A percentile compares a stretch with the other conserved stretches of the same genome.
Conservation (phyloP, 2,888 invertebrate species). For the Drosophila melanocephala region DNA sequence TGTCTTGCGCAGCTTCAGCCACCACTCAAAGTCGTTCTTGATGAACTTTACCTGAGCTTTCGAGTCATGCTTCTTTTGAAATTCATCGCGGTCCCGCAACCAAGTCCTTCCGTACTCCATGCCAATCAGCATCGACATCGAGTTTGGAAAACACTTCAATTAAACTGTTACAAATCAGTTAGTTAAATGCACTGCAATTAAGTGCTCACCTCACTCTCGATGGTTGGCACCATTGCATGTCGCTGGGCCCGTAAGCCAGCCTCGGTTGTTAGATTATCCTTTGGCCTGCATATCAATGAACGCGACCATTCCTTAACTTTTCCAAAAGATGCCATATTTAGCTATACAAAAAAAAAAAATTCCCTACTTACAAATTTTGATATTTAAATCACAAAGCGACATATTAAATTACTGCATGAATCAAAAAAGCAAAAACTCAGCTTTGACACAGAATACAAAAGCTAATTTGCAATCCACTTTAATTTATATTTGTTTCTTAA, state of each 20-base stretch:
- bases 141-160: conserved; percentile 42
- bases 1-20: conserved; percentile 68
- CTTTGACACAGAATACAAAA: background rate
- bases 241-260: conserved; percentile 34
- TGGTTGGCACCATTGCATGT: conserved; percentile 57
- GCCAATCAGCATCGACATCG: conserved; percentile 59
- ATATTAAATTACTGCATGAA: background rate
- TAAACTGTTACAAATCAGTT: background rate
- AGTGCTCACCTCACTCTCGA: conserved; percentile 65
- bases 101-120: conserved; percentile 72
- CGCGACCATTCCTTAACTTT: conserved; percentile 63
- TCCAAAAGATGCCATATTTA: background rate
- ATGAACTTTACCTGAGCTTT: conserved; percentile 55
- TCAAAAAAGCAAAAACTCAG: background rate
- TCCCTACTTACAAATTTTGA: conserved; percentile 6
- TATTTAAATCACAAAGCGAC: background rate
- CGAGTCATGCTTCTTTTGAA: conserved; percentile 21
- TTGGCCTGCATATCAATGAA: conserved; percentile 53
- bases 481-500: background rate
- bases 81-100: conserved; percentile 63
- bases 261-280: conserved; percentile 69
- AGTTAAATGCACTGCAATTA: background rate
- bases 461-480: background rate
- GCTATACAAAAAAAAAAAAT: background rate
- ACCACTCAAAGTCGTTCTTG: conserved; percentile 70